Evolutionary conservation across 1,140 invertebrate species (phyloP).

Genomic region (Drosophila pectinifera): DNA sequence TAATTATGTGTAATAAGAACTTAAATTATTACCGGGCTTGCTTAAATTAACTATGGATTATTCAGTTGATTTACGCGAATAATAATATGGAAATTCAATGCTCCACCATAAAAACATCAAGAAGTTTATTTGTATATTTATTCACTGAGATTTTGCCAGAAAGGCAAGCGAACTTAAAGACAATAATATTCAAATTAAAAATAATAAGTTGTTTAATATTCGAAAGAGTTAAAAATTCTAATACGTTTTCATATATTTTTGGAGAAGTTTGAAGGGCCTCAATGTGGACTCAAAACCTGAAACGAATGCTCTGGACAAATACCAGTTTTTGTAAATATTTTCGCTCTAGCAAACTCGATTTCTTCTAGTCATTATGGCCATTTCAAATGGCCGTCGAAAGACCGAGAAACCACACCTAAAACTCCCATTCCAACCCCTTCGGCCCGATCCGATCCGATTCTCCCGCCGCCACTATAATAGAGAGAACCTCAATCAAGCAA

Average conservation of each 20-base stretch:
- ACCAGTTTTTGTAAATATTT: conserved; percentile 3
- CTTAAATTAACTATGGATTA: not conserved
- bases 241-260: not conserved
- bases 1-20: conserved; percentile 11
- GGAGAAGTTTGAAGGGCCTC: not conserved
- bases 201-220: not conserved
- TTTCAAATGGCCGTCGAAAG: conserved; percentile 23
- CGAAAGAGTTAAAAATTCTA: not conserved
- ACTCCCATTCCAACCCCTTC: conserved; percentile 11
- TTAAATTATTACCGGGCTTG: not conserved
- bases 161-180: not conserved
- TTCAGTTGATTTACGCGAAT: too few relatives aligned
- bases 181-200: not conserved
- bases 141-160: not conserved
- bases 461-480: conserved; percentile 20
- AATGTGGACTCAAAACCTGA: conserved; percentile 1
- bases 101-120: not conserved
- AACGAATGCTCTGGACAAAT: not conserved
- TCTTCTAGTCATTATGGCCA: conserved; percentile 17
- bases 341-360: conserved; percentile 3
- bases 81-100: not conserved
- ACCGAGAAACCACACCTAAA: conserved; percentile 32
- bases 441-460: not conserved
- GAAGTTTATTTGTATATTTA: not conserved
- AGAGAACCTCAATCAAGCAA: conserved; percentile 56